A percentile compares a stretch with the other conserved stretches of the same genome.
phyloP scores from a whole-genome alignment of 2,113 vertebrate species.

The Lagopus muta region DNA sequence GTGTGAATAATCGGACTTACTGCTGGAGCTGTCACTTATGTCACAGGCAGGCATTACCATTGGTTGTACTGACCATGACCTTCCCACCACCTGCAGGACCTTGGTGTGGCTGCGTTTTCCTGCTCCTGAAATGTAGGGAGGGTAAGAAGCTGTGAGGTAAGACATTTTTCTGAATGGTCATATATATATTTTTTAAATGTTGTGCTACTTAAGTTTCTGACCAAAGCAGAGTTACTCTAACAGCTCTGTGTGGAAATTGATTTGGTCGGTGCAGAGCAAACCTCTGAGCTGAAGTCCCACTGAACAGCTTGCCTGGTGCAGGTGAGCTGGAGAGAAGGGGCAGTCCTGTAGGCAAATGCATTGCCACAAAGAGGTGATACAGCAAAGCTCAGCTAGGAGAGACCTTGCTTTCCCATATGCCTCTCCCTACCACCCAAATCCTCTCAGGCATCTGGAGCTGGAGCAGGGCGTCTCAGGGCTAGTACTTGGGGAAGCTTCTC shows the following conservation, averaged over 20 bases:
- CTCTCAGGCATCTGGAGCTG: neutral
- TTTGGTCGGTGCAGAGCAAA: neutral
- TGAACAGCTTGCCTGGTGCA: neutral
- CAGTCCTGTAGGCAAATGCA: neutral
- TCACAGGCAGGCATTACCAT: neutral
- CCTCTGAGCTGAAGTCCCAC: fast-evolving
- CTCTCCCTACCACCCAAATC: neutral
- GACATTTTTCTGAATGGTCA: neutral
- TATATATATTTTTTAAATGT: neutral
- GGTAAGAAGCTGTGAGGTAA: neutral
- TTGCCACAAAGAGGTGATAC: neutral
- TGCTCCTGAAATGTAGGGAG: neutral
- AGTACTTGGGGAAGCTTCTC: too few relatives aligned
- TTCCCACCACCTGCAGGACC: neutral
- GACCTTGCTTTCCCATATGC: neutral
- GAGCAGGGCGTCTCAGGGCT: neutral
- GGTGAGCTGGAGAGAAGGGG: constrained; percentile 3
- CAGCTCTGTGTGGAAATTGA: neutral
- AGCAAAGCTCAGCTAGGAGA: neutral
- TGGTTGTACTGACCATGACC: neutral
- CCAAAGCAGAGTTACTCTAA: neutral
- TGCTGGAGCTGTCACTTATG: neutral
- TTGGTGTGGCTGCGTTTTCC: neutral
- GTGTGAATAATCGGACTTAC: neutral
- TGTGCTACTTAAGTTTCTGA: neutral